Conservation (phyloP, 2,888 invertebrate species). For the Cordilura impudica region DNA sequence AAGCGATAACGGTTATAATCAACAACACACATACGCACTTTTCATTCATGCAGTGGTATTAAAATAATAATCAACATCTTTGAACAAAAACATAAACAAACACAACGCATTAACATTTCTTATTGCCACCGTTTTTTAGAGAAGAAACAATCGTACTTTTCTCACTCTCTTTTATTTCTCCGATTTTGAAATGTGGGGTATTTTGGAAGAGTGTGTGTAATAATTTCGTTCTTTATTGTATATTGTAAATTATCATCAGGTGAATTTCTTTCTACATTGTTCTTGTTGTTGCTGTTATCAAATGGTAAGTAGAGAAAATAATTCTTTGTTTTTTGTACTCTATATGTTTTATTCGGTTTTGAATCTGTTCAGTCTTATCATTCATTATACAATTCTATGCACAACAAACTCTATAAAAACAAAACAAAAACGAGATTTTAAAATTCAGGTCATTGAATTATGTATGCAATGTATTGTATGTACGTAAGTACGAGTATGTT, state of each 20-base stretch:
- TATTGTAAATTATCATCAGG: slow-evolving; percentile 22
- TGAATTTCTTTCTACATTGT: slow-evolving; percentile 21
- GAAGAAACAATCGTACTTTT: no score
- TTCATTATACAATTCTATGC: slow-evolving; percentile 47
- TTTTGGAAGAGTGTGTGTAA: neutral
- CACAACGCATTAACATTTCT: no score
- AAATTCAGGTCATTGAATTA: slow-evolving; percentile 62
- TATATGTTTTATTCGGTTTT: neutral
- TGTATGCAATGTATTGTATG: slow-evolving; percentile 30
- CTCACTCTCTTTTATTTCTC: neutral
- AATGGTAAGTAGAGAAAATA: slow-evolving; percentile 50
- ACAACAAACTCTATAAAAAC: neutral
- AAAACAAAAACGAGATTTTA: slow-evolving; percentile 8
- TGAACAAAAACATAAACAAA: neutral
- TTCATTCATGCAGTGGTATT: slow-evolving; percentile 16
- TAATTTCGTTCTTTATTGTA: neutral
- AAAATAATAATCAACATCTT: neutral
- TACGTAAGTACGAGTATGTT: slow-evolving; percentile 6
- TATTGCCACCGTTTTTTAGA: no score
- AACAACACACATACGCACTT: slow-evolving; percentile 9
- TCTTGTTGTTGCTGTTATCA: slow-evolving; percentile 37
- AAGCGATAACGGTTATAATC: neutral
- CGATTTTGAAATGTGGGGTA: no score
- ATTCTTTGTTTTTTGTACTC: neutral
- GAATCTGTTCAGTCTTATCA: slow-evolving; percentile 33